Evolutionary conservation across 1,140 invertebrate genomes (phyloP), one percentile per base, ranked within the genome.

Genomic region (Drosophila insularis): DNA sequence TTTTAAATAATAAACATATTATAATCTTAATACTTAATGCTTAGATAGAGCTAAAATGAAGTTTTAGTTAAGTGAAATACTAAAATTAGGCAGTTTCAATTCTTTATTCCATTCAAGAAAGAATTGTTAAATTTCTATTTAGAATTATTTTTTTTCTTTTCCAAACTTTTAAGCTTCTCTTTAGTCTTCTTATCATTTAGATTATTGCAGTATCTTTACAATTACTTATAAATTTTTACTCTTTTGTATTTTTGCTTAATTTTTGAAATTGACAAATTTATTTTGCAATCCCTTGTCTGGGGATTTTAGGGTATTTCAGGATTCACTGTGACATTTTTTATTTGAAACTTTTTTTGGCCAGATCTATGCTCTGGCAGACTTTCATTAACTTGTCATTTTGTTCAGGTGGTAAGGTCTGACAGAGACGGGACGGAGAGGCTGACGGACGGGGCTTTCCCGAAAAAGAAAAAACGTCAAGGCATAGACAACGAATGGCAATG

Each of bases 371-470:
- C 63, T 46, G 55, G 53, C 71, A 87, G 82, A 81, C 79, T 73
- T 86, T 86, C 82, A 86, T 86, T 86, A 86, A 87, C 79, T 82
- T 86, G 82, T 86, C 82, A 87, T 70, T 54, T 69, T 59, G 63
- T 63, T 8, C 17, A 10, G 43, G 19, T 10, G 43, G 43, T 2
- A 2, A 50, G 43, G 27, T 27, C 27, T 27, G 27, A 27, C 14
- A 17, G 17, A 6, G 27, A 27, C 14, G 43, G 17, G 14, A 19
- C 1, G 8, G 17, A 21, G 43, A 6, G 43, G 6, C 2, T 8
- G 55, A 10, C 1, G n/a, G 27, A 13, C 14, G 14, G 31, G 54
- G 27, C 35, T 56, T 76, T 87, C 74, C 65, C 14, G 14, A 43
- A 43, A 43, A 43, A 6, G n/a, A 8, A 69, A 82, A 78, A 81